These are phyloP conservation scores for Hybognathus amarus DNA, from an alignment of 2,797 vertebrate genomes.

Conservation along the genomic window DNA sequence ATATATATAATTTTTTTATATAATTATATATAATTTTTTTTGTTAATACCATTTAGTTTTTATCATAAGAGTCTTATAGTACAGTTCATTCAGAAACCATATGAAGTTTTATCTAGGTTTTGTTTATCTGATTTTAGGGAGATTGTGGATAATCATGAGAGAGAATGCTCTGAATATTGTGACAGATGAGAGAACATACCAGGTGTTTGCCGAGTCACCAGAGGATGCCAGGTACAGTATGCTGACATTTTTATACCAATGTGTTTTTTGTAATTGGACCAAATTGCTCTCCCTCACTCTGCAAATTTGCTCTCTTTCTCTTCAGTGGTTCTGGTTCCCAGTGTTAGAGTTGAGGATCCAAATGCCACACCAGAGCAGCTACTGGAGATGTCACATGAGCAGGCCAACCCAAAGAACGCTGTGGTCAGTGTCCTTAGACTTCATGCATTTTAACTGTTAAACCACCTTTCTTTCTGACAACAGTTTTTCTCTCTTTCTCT, in stretches of 20 bases:
- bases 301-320: slow-evolving; percentile 1
- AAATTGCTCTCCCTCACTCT: background rate
- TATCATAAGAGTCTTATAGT: background rate
- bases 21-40: no score
- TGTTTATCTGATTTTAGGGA: slow-evolving; percentile 73
- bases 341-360: slow-evolving; percentile 83
- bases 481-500: background rate
- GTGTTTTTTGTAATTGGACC: background rate
- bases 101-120: background rate
- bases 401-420: slow-evolving; percentile 88
- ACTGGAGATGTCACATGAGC: slow-evolving; percentile 86
- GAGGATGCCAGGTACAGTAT: slow-evolving; percentile 88
- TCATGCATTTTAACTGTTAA: background rate
- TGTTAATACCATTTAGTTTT: background rate
- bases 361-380: slow-evolving; percentile 83
- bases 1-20: no score
- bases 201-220: slow-evolving; percentile 92
- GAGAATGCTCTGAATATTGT: slow-evolving; percentile 93
- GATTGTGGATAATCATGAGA: slow-evolving; percentile 92
- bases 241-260: background rate
- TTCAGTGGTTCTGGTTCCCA: slow-evolving; percentile 85
- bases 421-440: slow-evolving; percentile 75
- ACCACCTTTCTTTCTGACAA: background rate
- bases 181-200: slow-evolving; percentile 90
- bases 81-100: background rate